A percentile compares a stretch with the other conserved stretches of the same genome.
Evolutionary conservation across 2,113 vertebrate species (phyloP).

Genomic region (Spermophilus dauricus): DNA sequence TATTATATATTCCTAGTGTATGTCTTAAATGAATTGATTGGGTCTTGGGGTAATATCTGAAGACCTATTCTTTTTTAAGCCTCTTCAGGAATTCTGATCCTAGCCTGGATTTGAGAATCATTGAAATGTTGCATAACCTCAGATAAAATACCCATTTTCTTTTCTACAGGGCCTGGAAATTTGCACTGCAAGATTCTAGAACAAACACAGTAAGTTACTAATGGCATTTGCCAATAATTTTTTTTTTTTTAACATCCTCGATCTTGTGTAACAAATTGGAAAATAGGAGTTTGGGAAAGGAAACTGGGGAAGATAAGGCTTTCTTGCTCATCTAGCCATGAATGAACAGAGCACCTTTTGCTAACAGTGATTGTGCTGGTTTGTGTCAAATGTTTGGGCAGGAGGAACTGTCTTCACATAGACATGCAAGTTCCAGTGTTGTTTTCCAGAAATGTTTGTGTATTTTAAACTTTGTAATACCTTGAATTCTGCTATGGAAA

Average conservation of each 20-base stretch:
- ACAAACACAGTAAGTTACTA: slow-evolving; percentile 89
- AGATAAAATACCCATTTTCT: slow-evolving; percentile 57
- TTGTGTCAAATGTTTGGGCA: not conserved
- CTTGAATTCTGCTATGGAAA: not conserved
- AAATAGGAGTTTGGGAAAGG: not conserved
- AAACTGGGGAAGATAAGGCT: not conserved
- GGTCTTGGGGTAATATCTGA: not conserved
- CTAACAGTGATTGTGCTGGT: no score
- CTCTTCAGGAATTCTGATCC: slow-evolving; percentile 45
- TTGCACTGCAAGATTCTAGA: slow-evolving; percentile 90
- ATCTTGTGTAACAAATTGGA: not conserved
- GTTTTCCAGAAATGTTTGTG: not conserved
- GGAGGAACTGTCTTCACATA: not conserved
- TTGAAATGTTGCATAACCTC: not conserved
- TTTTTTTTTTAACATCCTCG: not conserved
- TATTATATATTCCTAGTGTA: not conserved
- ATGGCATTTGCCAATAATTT: not conserved
- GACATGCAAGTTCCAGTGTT: not conserved
- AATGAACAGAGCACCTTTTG: not conserved
- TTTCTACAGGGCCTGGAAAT: slow-evolving; percentile 89
- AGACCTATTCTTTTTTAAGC: not conserved
- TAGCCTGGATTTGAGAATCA: not conserved
- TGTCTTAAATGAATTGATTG: not conserved
- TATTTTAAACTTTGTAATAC: not conserved
- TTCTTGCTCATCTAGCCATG: not conserved